Base-by-base conservation (phyloP, 2,797 vertebrate genomes). In the Botia almorhae region DNA sequence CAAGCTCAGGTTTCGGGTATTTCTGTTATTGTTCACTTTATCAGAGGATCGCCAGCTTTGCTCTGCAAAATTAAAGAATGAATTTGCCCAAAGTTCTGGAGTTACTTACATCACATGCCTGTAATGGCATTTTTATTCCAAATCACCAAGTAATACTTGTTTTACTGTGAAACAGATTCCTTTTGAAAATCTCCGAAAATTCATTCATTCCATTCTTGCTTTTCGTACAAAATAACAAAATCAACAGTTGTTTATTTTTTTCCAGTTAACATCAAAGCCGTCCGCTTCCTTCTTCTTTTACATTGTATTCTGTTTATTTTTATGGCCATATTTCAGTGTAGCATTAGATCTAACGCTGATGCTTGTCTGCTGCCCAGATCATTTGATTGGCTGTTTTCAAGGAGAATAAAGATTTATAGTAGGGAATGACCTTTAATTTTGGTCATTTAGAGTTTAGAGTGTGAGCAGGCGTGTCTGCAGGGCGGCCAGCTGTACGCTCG, bases 401-500 rank as follows among this genome's bases (percentile, higher is more conserved):
- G 21, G 55, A 58, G 65, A 43, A 43, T 56, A 56, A 36, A 39
- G 58, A 14, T 63, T 75, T 33, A 58, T 4, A 69, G 14, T 12
- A 56, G 43, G 69, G 11, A 69, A 56, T 16, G 21, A 2, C 10
- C 67, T 55, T 53, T 80, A 84, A 74, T 76, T 83, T 53, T 67
- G 69, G 60, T 68, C 50, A 69, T 80, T 50, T 65, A 61, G 33
- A 70, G 46, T 76, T 16, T 48, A 46, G 12, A 21, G 56, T 12
- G 19, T n/a, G n/a, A 56, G 69, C 53, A 79, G 26, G 74, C 17
- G 12, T 80, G 50, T 81, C 81, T 76, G 72, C 50, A 76, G 73
- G 46, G 51, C 46, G 64, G 63, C 67, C 85, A 85, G 83, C 83
- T 83, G 82, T 81, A 13, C 72, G 64, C 73, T 56, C 0, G 43